Evolutionary conservation across 2,113 vertebrate species (phyloP).

Genomic region (Strix aluco): DNA sequence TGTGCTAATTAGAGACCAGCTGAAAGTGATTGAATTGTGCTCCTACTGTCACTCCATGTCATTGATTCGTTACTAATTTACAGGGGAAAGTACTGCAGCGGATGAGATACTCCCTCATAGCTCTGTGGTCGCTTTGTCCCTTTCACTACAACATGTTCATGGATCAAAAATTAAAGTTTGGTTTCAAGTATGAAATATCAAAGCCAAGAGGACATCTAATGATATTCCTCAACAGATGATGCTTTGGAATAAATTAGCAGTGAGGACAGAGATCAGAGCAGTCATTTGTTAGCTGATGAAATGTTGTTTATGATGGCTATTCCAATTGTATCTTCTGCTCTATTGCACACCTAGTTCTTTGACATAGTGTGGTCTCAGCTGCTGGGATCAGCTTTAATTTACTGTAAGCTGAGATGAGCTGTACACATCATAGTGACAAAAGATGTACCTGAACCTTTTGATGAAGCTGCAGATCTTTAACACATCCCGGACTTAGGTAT

Average conservation of each 20-base stretch:
- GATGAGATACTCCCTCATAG: background rate
- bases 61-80: background rate
- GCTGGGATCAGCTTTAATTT: constrained; percentile 52
- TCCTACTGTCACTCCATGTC: background rate
- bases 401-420: constrained; percentile 25
- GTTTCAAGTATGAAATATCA: constrained; percentile 53
- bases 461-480: constrained; percentile 42
- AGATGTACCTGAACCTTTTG: constrained; percentile 45
- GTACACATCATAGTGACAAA: constrained; percentile 38
- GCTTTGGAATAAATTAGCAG: constrained; percentile 56
- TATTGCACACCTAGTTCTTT: constrained; percentile 50
- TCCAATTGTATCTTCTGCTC: constrained; percentile 65
- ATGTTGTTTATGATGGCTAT: constrained; percentile 44
- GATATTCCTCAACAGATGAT: constrained; percentile 41
- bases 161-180: constrained; percentile 63
- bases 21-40: background rate
- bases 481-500: background rate
- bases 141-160: background rate
- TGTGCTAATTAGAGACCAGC: constrained; percentile 7
- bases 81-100: background rate
- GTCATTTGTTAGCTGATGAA: constrained; percentile 59
- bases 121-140: background rate
- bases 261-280: constrained; percentile 26
- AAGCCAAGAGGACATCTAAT: constrained; percentile 37
- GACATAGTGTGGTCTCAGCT: constrained; percentile 36